Evolutionary conservation across 2,888 invertebrate species (phyloP), one percentile per base, ranked within the genome.

Genomic region (Oscheius myriophilus): DNA sequence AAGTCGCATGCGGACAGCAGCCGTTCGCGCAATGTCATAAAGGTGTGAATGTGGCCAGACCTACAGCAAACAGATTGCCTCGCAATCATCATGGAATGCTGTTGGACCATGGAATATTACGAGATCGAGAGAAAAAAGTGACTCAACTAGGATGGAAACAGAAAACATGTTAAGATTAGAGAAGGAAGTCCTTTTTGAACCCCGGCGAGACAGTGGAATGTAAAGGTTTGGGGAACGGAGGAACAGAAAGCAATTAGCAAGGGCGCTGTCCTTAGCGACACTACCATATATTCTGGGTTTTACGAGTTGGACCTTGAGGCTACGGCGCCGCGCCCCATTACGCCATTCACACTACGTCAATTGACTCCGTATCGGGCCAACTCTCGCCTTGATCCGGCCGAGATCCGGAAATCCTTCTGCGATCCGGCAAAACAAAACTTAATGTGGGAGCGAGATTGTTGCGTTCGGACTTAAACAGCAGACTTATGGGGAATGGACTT

Each of bases 311-410:
- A 61, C 61, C 61, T 61, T 61, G 61, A 46, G 61, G 61, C 61
- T 46, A 61, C 49, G 61, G 46, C 49, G 46, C 57, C 61, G 61
- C 61, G 61, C 61, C 61, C 61, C 61, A 61, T 61, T 61, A 61
- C 61, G 61, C 61, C 61, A 61, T 61, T 61, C 61, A 61, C 61
- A 61, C 61, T 49, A 61, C 49, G 61, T 49, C 61, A 61, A 61
- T 61, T 61, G 61, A 61, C 61, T 61, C 61, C 61, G 43, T 61
- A 61, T 61, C 61, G 61, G 57, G 45, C 61, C 61, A 61, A 61
- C 61, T 61, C 61, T 49, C 61, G 61, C 61, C 61, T 61, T 61
- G 61, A 61, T 61, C 58, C 58, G 9, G 33, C 33, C 33, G 33
- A 33, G 58, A 58, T 58, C 61, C 61, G 61, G 33, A 33, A 33